phyloP scores from a whole-genome alignment of 2,888 invertebrate genomes.

The Eurytoma adleriae region DNA sequence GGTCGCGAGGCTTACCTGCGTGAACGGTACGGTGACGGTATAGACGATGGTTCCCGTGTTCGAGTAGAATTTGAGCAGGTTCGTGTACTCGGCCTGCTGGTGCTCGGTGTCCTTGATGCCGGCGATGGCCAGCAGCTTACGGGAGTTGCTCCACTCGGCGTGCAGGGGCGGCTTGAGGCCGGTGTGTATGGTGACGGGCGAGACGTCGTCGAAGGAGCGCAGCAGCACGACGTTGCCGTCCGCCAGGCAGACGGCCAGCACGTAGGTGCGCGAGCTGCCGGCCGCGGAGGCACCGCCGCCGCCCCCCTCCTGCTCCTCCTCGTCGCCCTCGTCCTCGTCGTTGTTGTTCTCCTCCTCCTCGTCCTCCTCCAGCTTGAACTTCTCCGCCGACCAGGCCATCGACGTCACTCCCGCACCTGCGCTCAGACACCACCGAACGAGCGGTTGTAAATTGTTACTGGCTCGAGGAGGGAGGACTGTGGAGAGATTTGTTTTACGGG shows the following conservation, averaged over 20 bases:
- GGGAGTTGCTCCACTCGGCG: conserved; percentile 98
- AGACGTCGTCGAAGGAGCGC: conserved; percentile 94
- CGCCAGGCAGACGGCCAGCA: conserved; percentile 91
- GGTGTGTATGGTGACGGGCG: conserved; percentile 91
- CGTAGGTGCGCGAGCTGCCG: conserved; percentile 82
- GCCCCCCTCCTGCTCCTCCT: conserved; percentile 2
- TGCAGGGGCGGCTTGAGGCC: conserved; percentile 88
- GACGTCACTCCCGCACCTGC: conserved; percentile 83
- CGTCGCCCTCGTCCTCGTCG: conserved; percentile 24
- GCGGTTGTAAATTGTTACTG: too few species aligned
- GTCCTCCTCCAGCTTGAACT: conserved; percentile 98
- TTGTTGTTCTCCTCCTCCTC: conserved; percentile 79
- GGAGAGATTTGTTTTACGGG: too few species aligned
- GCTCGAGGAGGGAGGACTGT: too few species aligned
- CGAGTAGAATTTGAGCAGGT: conserved; percentile 94
- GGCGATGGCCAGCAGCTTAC: conserved; percentile 93
- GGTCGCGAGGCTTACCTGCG: conserved; percentile 78
- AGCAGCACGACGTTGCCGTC: conserved; percentile 94
- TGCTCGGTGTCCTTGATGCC: conserved; percentile 80
- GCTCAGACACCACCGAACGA: too few species aligned
- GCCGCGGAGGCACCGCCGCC: conserved; percentile 75
- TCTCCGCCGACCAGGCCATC: conserved; percentile 98
- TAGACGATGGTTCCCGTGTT: conserved; percentile 90
- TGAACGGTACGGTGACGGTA: conserved; percentile 87
- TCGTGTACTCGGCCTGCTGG: conserved; percentile 81